A percentile compares a stretch with the other conserved stretches of the same genome.
These are phyloP conservation scores for Sanderia malayensis DNA, from an alignment of 30 jellyfish, hydroid and myxozoan genomes.

Conservation along the genomic window DNA sequence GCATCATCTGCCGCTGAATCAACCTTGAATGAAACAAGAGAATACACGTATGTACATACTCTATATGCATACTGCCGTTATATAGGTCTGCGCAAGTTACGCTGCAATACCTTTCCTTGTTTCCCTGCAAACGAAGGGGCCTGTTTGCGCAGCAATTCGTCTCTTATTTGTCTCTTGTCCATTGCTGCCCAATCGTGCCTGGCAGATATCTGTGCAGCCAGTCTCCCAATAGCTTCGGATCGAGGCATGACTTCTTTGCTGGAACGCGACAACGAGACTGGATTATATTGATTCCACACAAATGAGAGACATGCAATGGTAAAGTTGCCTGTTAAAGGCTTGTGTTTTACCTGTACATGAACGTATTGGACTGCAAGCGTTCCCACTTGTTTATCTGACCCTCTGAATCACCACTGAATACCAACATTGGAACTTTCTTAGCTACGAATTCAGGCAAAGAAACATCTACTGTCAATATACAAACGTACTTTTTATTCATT, in stretches of 20 bases:
- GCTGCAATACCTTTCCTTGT: constrained; percentile 36
- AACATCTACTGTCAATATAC: too few relatives aligned
- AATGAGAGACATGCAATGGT: not conserved
- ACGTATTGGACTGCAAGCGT: constrained; percentile 77
- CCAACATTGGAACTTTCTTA: constrained; percentile 71
- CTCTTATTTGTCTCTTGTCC: constrained; percentile 63
- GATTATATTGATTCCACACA: too few relatives aligned
- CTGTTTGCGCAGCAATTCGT: constrained; percentile 49
- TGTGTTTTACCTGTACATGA: constrained; percentile 76
- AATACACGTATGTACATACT: too few relatives aligned
- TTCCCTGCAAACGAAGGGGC: constrained; percentile 62
- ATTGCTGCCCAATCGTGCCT: constrained; percentile 63
- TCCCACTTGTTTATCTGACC: constrained; percentile 85
- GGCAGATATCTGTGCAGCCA: constrained; percentile 68
- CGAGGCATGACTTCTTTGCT: constrained; percentile 74
- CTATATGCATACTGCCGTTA: too few relatives aligned
- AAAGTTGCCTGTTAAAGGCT: too few relatives aligned
- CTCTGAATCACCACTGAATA: constrained; percentile 72
- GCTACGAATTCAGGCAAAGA: constrained; percentile 36
- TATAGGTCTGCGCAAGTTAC: too few relatives aligned
- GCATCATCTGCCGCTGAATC: constrained; percentile 20
- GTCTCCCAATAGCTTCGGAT: constrained; percentile 74
- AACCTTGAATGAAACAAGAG: too few relatives aligned
- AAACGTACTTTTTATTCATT: too few relatives aligned
- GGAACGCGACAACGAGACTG: too few relatives aligned